Conservation (phyloP, 2,113 vertebrate genomes). For the Gambusia holbrooki region DNA sequence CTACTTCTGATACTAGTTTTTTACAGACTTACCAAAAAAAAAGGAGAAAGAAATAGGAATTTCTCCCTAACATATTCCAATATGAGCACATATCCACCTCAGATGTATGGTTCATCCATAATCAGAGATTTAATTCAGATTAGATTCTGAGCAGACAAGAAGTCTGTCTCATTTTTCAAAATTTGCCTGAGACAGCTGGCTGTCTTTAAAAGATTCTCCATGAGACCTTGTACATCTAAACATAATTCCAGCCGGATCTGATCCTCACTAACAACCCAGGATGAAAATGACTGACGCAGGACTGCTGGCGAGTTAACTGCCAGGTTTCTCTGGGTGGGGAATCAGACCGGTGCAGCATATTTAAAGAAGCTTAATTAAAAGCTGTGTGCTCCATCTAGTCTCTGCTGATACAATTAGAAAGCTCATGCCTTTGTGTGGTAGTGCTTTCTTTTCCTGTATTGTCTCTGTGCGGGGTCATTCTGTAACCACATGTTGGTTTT, state of each 20-base stretch:
- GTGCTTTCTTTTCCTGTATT: background rate
- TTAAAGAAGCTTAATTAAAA: slow-evolving; percentile 26
- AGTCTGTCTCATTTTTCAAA: slow-evolving; percentile 13
- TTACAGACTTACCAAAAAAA: no score
- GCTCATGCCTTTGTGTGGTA: slow-evolving; percentile 2
- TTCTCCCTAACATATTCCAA: background rate
- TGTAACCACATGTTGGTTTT: background rate
- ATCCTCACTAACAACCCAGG: background rate
- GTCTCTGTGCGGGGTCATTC: slow-evolving; percentile 3
- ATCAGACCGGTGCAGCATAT: slow-evolving; percentile 17
- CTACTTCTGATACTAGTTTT: no score
- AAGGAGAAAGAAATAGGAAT: no score
- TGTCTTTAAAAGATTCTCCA: slow-evolving; percentile 16
- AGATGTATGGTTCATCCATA: background rate
- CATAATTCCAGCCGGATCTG: slow-evolving; percentile 31
- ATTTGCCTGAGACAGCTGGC: slow-evolving; percentile 11
- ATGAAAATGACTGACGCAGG: slow-evolving; percentile 4
- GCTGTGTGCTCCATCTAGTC: slow-evolving; percentile 18
- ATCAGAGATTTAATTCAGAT: background rate
- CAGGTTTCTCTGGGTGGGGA: background rate
- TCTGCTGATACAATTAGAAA: slow-evolving; percentile 14
- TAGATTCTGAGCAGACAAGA: slow-evolving; percentile 14
- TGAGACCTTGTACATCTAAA: slow-evolving; percentile 19
- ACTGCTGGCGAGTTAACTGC: background rate
- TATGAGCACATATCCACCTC: background rate